These are phyloP conservation scores for Cacatua alba DNA, from an alignment of 2,113 vertebrate species.

Conservation along the genomic window DNA sequence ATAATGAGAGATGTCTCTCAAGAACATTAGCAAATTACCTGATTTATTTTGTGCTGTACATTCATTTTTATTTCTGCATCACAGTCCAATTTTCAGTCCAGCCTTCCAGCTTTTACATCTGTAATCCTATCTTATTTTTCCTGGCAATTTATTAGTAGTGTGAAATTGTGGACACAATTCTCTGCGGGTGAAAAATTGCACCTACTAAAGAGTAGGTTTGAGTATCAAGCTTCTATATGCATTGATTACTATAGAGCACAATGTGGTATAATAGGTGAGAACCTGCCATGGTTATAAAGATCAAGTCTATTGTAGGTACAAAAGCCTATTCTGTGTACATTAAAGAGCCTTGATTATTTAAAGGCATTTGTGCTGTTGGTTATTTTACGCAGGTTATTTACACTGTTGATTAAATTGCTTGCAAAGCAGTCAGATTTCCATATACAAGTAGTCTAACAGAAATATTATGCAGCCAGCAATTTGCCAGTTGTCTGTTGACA, in stretches of 20 bases:
- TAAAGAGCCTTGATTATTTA: slow-evolving; percentile 64
- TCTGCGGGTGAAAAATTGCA: background rate
- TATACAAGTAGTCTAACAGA: slow-evolving; percentile 66
- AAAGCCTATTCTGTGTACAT: slow-evolving; percentile 56
- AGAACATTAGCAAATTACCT: slow-evolving; percentile 9
- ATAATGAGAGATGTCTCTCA: background rate
- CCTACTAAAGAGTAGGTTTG: slow-evolving; percentile 2
- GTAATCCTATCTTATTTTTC: slow-evolving; percentile 14
- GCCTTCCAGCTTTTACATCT: background rate
- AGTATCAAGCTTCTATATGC: background rate
- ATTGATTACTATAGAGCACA: background rate
- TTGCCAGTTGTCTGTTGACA: slow-evolving; percentile 72
- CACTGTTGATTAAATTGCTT: slow-evolving; percentile 59
- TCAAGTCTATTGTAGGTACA: slow-evolving; percentile 29
- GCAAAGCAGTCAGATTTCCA: slow-evolving; percentile 63
- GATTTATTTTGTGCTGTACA: background rate
- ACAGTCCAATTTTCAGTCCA: background rate
- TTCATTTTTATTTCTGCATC: slow-evolving; percentile 8
- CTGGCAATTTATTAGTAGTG: slow-evolving; percentile 1
- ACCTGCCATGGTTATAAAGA: background rate
- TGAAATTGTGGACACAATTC: slow-evolving; percentile 4
- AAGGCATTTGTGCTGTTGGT: slow-evolving; percentile 51
- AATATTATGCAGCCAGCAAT: slow-evolving; percentile 70
- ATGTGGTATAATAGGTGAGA: slow-evolving; percentile 23
- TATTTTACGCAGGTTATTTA: slow-evolving; percentile 68